Percentiles rank a stretch among this genome's conserved stretches.
Evolutionary conservation across 2,888 invertebrate genomes (phyloP).

Genomic region (Andrena trimmerana): DNA sequence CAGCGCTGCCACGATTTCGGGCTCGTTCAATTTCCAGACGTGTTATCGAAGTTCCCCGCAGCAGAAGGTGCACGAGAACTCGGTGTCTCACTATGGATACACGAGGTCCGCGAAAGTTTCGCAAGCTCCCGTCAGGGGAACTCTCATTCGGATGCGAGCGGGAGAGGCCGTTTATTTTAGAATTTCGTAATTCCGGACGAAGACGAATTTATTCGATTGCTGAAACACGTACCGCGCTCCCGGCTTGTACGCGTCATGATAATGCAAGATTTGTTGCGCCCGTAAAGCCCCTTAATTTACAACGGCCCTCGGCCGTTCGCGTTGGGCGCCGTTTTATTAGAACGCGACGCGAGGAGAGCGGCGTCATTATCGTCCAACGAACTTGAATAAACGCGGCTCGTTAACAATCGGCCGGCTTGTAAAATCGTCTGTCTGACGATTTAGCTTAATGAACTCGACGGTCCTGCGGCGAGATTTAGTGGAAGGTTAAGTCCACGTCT

Average conservation of each 20-base stretch:
- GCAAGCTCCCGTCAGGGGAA: conserved; percentile 59
- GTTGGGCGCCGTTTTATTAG: conserved; percentile 34
- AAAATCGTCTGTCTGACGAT: not conserved
- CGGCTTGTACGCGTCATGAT: conserved; percentile 48
- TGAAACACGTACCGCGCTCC: conserved; percentile 59
- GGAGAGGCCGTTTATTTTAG: conserved; percentile 65
- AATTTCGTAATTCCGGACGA: conserved; percentile 68
- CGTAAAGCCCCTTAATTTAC: conserved; percentile 51
- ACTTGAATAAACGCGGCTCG: conserved; percentile 22
- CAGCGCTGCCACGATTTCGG: not conserved
- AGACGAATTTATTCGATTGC: conserved; percentile 69
- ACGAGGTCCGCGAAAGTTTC: conserved; percentile 59
- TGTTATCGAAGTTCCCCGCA: conserved; percentile 11
- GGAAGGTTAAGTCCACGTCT: not conserved
- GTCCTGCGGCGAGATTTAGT: not conserved
- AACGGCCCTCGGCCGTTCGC: conserved; percentile 11
- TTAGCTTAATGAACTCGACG: not conserved
- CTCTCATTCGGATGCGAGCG: conserved; percentile 52
- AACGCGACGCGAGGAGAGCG: conserved; percentile 3
- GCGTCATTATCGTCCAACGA: conserved; percentile 7
- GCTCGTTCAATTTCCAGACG: not conserved
- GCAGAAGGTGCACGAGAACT: conserved; percentile 15
- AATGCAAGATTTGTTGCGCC: conserved; percentile 55
- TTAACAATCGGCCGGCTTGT: conserved; percentile 1
- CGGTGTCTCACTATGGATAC: conserved; percentile 39